Conservation (phyloP, 2,797 vertebrate genomes). For the Ciconia nigra region DNA sequence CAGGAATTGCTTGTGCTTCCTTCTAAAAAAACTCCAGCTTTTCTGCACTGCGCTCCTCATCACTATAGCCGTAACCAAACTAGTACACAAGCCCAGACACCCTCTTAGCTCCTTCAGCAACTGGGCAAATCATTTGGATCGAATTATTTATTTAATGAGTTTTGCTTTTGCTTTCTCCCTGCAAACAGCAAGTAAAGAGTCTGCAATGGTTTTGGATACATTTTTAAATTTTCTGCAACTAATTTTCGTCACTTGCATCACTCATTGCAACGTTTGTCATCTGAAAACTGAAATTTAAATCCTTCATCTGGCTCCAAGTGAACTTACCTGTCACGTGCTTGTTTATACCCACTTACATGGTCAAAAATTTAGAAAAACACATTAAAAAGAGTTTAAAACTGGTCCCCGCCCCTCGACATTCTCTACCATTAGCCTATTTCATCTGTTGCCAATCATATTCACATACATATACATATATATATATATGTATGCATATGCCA, state of each 20-base stretch:
- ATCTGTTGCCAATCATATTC: neutral
- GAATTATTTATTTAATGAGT: conserved; percentile 12
- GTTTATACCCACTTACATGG: neutral
- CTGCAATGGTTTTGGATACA: neutral
- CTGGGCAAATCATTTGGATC: conserved; percentile 24
- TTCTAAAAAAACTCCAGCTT: neutral
- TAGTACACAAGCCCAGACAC: neutral
- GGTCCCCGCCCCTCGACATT: neutral
- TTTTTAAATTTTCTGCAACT: conserved; percentile 34
- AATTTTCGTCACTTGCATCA: conserved; percentile 11
- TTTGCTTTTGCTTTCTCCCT: neutral
- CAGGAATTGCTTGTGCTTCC: neutral
- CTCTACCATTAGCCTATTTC: neutral
- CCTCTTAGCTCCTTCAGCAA: conserved; percentile 31
- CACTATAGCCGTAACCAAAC: neutral
- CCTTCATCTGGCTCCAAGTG: neutral
- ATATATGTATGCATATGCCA: neutral
- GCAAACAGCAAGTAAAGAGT: neutral
- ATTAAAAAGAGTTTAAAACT: neutral
- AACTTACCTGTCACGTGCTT: neutral
- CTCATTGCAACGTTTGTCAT: conserved; percentile 21
- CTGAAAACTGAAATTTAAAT: conserved; percentile 6
- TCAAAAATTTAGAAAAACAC: neutral
- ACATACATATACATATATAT: neutral
- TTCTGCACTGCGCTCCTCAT: neutral